Evolutionary conservation across 2,113 vertebrate genomes (phyloP).

Genomic region (Kryptolebias marmoratus): DNA sequence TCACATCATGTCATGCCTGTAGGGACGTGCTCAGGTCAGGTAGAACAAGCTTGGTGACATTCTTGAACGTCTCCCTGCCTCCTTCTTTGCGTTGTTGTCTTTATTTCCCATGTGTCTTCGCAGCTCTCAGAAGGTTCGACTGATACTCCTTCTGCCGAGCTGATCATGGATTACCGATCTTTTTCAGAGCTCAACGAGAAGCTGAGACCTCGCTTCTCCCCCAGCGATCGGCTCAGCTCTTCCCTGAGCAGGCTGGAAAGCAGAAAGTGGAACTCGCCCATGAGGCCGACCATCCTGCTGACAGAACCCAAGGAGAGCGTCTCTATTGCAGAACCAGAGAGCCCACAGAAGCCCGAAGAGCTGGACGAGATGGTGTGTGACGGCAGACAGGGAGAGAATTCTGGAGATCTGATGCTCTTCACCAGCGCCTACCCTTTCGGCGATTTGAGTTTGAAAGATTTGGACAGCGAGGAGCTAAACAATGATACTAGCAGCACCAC

Average conservation of each 20-base stretch:
- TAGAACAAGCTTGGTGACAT: constrained; percentile 74
- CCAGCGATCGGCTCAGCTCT: constrained; percentile 48
- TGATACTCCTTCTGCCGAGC: not conserved
- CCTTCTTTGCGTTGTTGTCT: not conserved
- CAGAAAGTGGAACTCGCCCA: constrained; percentile 13
- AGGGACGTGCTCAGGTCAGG: constrained; percentile 56
- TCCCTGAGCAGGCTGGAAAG: constrained; percentile 57
- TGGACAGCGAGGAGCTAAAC: constrained; percentile 22
- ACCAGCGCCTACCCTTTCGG: not conserved
- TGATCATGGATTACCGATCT: constrained; percentile 61
- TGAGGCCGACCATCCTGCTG: constrained; percentile 5
- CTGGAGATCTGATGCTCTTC: not conserved
- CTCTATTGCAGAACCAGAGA: not conserved
- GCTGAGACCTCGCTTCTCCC: constrained; percentile 46
- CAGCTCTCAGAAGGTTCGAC: not conserved
- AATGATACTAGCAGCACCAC: constrained; percentile 20
- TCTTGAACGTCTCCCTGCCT: constrained; percentile 34
- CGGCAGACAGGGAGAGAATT: not conserved
- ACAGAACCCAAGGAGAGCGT: not conserved
- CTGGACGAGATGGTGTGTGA: constrained; percentile 11
- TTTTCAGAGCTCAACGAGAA: constrained; percentile 64
- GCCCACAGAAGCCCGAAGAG: constrained; percentile 12
- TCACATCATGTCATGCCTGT: constrained; percentile 51
- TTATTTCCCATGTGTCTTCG: not conserved
- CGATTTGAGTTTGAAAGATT: constrained; percentile 23